Evolutionary conservation across 2,113 vertebrate genomes (phyloP), one percentile per base, ranked within the genome.

Genomic region (Carassius carassius): DNA sequence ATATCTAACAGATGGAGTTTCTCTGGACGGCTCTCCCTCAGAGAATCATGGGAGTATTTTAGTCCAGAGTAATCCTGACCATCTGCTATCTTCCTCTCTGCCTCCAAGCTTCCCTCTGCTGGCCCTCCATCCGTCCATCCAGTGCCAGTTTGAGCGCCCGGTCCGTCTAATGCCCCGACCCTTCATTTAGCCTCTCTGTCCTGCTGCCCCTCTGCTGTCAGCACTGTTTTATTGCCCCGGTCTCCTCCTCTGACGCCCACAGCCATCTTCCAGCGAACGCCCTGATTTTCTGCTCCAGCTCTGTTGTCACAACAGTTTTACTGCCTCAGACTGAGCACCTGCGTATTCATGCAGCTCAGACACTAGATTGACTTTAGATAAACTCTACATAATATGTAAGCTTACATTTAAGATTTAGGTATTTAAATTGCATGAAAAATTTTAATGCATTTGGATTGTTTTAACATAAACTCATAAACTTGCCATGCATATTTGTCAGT

Each of bases 61-160:
- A 91, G 92, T 92, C 89, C 83, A 84, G 90, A 92, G 93, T 94
- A 94, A 95, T 95, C 93, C 92, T 87, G 90, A 92, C 94, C 94
- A 95, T 94, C 94, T 94, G 94, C 91, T 93, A 89, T 91, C 78
- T 90, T 85, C 83, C 88, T 86, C 88, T 89, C 84, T 79, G 49
- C 56, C 80, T 86, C 72, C 76, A 56, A 35, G 58, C 62, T 70
- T 87, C 65, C 23, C 0, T 63, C 85, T 88, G 75, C 70, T 72
- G 72, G 49, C 56, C 84, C 86, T 72, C 85, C 54, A 65, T 32
- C 47, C 74, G 25, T 63, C 67, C 23, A 32, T 32, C 82, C 23
- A 63, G 67, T 74, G 62, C 62, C 58, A 25, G 49, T 75, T 25
- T 23, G 23, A 10, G 1, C 13, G 74, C 84, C 72, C 60, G 19